phyloP scores from a whole-genome alignment of 2,888 invertebrate genomes.

The Tachystola acroxantha region DNA sequence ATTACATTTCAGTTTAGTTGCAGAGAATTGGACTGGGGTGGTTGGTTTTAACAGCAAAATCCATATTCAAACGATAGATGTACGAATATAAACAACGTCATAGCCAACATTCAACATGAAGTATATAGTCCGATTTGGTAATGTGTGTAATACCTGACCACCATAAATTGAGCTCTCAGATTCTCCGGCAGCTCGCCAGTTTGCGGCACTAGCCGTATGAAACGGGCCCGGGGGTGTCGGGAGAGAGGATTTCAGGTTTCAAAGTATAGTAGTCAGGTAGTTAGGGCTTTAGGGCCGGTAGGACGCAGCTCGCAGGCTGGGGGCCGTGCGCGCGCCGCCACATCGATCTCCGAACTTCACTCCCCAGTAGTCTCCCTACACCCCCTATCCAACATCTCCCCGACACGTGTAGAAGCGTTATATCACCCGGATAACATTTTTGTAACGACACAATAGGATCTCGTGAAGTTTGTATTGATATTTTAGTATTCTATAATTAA shows the following conservation, averaged over 20 bases:
- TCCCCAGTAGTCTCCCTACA: conserved; percentile 23
- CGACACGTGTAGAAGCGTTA: conserved; percentile 40
- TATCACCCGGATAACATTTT: conserved; percentile 33
- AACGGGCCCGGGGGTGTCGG: neutral
- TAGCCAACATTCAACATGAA: neutral
- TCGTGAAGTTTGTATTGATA: conserved; percentile 1
- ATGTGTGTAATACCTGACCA: neutral
- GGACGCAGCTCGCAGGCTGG: conserved; percentile 21
- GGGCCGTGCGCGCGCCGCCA: conserved; percentile 51
- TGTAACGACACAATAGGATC: conserved; percentile 2
- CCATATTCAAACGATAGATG: too few relatives aligned
- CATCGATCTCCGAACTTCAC: conserved; percentile 55
- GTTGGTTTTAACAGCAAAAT: too few relatives aligned
- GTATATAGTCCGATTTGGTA: neutral
- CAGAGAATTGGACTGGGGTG: too few relatives aligned
- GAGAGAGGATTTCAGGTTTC: neutral
- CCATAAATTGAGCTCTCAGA: neutral
- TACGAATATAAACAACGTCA: too few relatives aligned
- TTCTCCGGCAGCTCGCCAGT: neutral
- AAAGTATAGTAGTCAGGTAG: conserved; percentile 2
- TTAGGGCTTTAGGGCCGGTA: conserved; percentile 13
- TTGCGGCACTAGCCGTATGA: neutral
- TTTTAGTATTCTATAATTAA: neutral
- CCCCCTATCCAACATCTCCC: conserved; percentile 21
- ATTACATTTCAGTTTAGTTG: too few relatives aligned